Percentiles rank a stretch among this genome's conserved stretches.
These are phyloP conservation scores for Proisotoma minuta DNA, from an alignment of 2,888 invertebrate species.

Conservation along the genomic window DNA sequence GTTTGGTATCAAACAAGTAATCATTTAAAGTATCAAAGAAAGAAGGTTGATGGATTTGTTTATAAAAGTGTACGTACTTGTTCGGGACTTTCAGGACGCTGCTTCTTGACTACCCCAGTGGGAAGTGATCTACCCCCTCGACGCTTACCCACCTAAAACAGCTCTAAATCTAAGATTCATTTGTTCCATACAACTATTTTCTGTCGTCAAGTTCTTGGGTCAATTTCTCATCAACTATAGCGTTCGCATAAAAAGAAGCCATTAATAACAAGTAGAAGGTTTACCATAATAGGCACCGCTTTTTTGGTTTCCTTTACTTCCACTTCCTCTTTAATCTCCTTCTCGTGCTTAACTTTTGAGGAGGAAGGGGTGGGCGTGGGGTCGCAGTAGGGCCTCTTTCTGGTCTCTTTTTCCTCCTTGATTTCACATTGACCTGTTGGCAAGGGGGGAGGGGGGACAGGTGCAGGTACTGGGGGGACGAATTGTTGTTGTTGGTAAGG, in stretches of 20 bases:
- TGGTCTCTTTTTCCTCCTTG: not conserved
- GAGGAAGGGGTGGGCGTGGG: no score
- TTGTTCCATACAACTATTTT: slow-evolving; percentile 15
- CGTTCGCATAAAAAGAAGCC: not conserved
- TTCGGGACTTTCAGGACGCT: slow-evolving; percentile 54
- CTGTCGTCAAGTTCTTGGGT: slow-evolving; percentile 20
- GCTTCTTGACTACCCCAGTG: slow-evolving; percentile 84
- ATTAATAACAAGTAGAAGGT: slow-evolving; percentile 10
- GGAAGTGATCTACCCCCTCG: slow-evolving; percentile 80
- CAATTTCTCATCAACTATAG: slow-evolving; percentile 32
- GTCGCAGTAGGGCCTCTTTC: no score
- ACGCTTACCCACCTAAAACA: slow-evolving; percentile 66
- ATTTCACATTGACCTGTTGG: not conserved
- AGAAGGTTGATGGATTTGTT: not conserved
- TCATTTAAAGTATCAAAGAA: slow-evolving; percentile 48
- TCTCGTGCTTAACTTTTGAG: not conserved
- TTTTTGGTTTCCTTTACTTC: slow-evolving; percentile 14
- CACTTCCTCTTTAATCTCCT: not conserved
- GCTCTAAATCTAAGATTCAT: slow-evolving; percentile 37
- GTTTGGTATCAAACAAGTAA: slow-evolving; percentile 48
- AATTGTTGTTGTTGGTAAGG: slow-evolving; percentile 4
- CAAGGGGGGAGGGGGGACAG: not conserved
- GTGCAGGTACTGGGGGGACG: not conserved
- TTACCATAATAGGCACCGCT: slow-evolving; percentile 46
- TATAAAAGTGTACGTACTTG: slow-evolving; percentile 53